Evolutionary conservation across 2,113 vertebrate genomes (phyloP).

Genomic region (Puntigrus tetrazona): DNA sequence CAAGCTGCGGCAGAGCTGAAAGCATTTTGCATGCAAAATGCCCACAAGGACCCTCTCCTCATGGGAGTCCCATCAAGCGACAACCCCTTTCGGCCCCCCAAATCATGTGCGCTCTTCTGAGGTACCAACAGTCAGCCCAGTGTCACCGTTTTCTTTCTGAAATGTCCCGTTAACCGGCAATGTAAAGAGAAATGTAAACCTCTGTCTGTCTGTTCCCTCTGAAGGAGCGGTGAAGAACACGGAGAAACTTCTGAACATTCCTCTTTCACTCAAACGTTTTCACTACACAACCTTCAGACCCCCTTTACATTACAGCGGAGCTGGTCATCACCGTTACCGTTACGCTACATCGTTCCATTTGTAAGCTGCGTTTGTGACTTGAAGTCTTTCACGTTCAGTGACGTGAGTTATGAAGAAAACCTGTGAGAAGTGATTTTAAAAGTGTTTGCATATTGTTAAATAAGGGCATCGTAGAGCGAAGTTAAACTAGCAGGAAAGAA

Average conservation of each 20-base stretch:
- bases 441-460: neutral
- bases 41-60: slow-evolving; percentile 62
- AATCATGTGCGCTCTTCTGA: slow-evolving; percentile 63
- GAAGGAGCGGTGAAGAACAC: slow-evolving; percentile 5
- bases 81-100: slow-evolving; percentile 65
- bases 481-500: neutral
- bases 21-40: slow-evolving; percentile 64
- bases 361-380: neutral
- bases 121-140: slow-evolving; percentile 34
- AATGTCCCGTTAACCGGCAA: neutral
- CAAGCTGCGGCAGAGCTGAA: slow-evolving; percentile 60
- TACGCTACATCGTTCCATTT: slow-evolving; percentile 17
- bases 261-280: neutral
- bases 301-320: neutral
- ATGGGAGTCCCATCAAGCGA: slow-evolving; percentile 61
- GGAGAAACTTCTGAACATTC: slow-evolving; percentile 24
- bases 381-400: neutral
- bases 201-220: slow-evolving; percentile 6
- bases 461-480: neutral
- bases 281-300: neutral
- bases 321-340: neutral
- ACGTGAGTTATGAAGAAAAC: slow-evolving; percentile 7
- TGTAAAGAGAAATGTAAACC: neutral
- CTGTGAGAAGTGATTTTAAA: neutral
- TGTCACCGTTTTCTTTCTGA: neutral